Conservation (phyloP, 2,113 vertebrate genomes). For the Promerops cafer region DNA sequence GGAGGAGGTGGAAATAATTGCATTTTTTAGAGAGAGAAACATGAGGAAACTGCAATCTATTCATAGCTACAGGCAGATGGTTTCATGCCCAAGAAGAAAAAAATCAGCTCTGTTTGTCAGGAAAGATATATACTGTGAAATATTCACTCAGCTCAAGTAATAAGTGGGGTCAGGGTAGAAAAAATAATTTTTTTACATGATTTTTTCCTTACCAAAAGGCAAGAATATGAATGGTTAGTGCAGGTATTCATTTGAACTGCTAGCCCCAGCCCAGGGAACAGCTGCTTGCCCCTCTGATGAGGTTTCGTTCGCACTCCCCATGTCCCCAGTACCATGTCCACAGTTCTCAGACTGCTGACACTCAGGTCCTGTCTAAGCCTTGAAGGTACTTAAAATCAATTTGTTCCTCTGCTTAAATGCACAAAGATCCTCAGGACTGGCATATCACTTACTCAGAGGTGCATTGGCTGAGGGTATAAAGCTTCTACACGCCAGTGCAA, state of each 20-base stretch:
- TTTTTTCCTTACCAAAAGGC: neutral
- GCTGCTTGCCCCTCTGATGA: neutral
- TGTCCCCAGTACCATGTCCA: accelerated
- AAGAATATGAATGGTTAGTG: neutral
- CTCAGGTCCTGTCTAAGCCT: neutral
- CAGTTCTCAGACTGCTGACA: neutral
- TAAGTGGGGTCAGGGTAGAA: neutral
- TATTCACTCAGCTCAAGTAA: neutral
- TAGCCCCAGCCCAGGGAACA: neutral
- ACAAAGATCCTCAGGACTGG: neutral
- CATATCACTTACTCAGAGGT: neutral
- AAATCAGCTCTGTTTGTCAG: neutral
- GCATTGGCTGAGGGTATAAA: neutral
- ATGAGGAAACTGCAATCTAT: slow-evolving; percentile 8
- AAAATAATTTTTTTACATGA: neutral
- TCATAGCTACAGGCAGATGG: slow-evolving; percentile 35
- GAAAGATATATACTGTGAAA: neutral
- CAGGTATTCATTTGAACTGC: neutral
- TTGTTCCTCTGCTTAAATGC: neutral
- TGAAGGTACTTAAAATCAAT: slow-evolving; percentile 9
- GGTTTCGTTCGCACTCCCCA: neutral
- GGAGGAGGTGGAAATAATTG: neutral
- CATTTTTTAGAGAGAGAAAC: neutral
- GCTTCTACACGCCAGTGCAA: neutral
- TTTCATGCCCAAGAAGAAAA: neutral